Evolutionary conservation across 2,797 vertebrate genomes (phyloP), one percentile per base, ranked within the genome.

Genomic region (Scomberomorus guttatus): DNA sequence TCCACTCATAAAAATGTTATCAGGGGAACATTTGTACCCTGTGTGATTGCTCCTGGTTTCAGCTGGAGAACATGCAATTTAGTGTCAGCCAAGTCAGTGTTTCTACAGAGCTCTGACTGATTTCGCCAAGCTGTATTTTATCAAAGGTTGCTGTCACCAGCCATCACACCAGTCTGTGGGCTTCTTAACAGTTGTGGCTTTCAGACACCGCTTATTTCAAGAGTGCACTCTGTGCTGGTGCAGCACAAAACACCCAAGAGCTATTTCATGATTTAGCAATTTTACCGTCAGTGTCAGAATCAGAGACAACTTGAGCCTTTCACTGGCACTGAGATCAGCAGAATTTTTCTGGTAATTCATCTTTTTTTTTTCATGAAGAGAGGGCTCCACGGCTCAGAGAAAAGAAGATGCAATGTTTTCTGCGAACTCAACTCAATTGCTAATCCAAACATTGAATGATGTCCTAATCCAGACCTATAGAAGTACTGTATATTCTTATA

Each of bases 31-130:
- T 81, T 70, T 15, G 54, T 46, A 51, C 44, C 54, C 66, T 17
- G 60, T 52, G 77, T 76, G 69, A 84, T 57, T 84, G 83, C 74
- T 68, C 78, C 72, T 66, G 64, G 71, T 76, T 81, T 78, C 77
- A 67, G 63, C 58, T 61, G 65, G 50, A 77, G 67, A 76, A 57
- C 61, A 57, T 56, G 17, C 67, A 67, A 32, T 67, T 27, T 65
- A 60, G 80, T 75, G 22, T 50, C 37, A 46, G 62, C 51, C 73
- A 46, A 4, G 62, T 62, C 72, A 73, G 80, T 51, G 75, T 73
- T 75, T 77, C 80, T 54, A 27, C 63, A 73, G 55, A 82, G 37
- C 55, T 62, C 15, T 58, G 66, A 75, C 78, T 61, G 71, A 80
- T 64, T 80, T 22, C 71, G 72, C 52, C 44, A 7, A 69, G 55